Conservation (phyloP, 2,797 vertebrate genomes). For the Dendrocincla fuliginosa region DNA sequence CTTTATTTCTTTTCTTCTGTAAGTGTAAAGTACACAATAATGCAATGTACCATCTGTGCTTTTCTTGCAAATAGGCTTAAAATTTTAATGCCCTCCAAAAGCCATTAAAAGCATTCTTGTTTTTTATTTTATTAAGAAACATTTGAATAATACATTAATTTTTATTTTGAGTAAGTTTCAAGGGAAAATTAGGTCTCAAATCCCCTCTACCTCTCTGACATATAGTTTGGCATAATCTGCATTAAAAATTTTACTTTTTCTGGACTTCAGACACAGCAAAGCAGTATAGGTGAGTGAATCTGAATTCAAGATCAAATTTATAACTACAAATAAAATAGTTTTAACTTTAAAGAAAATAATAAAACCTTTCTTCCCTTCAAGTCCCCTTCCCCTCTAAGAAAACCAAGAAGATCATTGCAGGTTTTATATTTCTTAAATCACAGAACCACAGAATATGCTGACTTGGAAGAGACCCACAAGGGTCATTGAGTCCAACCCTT, state of each 20-base stretch:
- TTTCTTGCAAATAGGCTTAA: constrained; percentile 4
- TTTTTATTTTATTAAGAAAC: constrained; percentile 31
- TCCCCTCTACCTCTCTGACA: not conserved
- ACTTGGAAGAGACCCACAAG: not conserved
- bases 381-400: not conserved
- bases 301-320: not conserved
- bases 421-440: not conserved
- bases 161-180: not conserved
- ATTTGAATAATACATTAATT: constrained; percentile 29
- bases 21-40: not conserved
- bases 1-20: not conserved
- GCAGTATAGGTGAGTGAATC: not conserved
- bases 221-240: not conserved
- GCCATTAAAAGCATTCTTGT: not conserved
- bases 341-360: not conserved
- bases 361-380: not conserved
- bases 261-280: not conserved
- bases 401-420: not conserved
- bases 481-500: not conserved
- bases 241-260: not conserved
- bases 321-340: not conserved
- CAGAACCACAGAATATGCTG: not conserved
- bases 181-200: not conserved
- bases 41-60: not conserved
- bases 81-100: constrained; percentile 27